Percentiles rank a stretch among this genome's conserved stretches.
Evolutionary conservation across 2,888 invertebrate species (phyloP).

Genomic region (Sceliomorpha sp.): DNA sequence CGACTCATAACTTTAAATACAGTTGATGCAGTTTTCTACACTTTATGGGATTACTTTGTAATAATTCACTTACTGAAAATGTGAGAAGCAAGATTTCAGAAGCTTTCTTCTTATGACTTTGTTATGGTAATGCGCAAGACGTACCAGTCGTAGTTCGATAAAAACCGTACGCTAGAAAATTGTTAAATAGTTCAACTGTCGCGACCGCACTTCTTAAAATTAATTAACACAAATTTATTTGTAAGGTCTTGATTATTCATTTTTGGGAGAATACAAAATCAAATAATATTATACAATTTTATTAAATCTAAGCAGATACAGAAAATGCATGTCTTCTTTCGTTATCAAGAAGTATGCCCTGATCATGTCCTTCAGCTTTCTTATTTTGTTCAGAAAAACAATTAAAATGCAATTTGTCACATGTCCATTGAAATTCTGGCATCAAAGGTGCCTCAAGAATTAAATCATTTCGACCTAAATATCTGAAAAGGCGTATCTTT

Average conservation of each 20-base stretch:
- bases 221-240: too few relatives aligned
- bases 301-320: too few relatives aligned
- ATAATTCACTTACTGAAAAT: conserved; percentile 39
- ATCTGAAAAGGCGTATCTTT: conserved; percentile 63
- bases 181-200: conserved; percentile 30
- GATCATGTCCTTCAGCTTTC: too few relatives aligned
- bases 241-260: too few relatives aligned
- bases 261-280: too few relatives aligned
- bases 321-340: too few relatives aligned
- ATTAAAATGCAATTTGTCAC: conserved; percentile 67
- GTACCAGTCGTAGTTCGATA: conserved; percentile 28
- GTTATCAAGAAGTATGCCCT: too few relatives aligned
- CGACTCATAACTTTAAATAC: conserved; percentile 49
- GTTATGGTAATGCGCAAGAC: conserved; percentile 34
- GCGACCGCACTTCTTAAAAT: too few relatives aligned
- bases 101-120: conserved; percentile 22
- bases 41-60: conserved; percentile 41
- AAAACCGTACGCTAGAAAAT: conserved; percentile 28
- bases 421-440: conserved; percentile 74
- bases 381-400: too few relatives aligned
- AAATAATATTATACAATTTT: too few relatives aligned
- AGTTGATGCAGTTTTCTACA: conserved; percentile 44
- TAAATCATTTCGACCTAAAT: conserved; percentile 57
- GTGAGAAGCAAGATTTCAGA: conserved; percentile 41
- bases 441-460: conserved; percentile 70